A percentile compares a stretch with the other conserved stretches of the same genome.
Evolutionary conservation across 1,140 invertebrate species (phyloP).

Genomic region (Leptinotarsa defecta): DNA sequence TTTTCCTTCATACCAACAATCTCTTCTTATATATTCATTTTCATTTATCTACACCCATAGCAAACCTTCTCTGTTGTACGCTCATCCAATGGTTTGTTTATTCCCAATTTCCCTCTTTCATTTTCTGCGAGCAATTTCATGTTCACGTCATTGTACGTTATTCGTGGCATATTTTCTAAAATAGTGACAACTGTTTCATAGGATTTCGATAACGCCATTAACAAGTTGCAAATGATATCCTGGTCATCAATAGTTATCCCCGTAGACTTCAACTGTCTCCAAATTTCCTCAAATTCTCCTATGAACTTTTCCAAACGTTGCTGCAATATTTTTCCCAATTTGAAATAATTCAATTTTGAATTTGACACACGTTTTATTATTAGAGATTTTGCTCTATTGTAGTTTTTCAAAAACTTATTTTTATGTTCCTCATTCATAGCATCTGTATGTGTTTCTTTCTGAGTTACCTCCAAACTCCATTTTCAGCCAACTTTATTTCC

Average conservation of each 20-base stretch:
- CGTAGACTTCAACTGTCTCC: conserved; percentile 34
- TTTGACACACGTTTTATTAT: conserved; percentile 34
- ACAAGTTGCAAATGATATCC: conserved; percentile 33
- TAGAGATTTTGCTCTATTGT: conserved; percentile 26
- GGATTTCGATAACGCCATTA: conserved; percentile 33
- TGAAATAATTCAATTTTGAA: conserved; percentile 33
- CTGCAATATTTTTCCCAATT: too few relatives aligned
- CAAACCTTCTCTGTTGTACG: too few relatives aligned
- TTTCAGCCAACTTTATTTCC: conserved; percentile 30
- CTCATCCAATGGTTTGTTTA: too few relatives aligned
- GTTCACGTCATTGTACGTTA: conserved; percentile 29
- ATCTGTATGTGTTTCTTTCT: conserved; percentile 19
- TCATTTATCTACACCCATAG: too few relatives aligned
- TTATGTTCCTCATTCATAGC: conserved; percentile 15
- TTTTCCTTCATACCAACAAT: too few relatives aligned
- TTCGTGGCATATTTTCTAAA: conserved; percentile 31
- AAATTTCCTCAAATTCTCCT: conserved; percentile 32
- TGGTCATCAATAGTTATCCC: conserved; percentile 31
- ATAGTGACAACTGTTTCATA: conserved; percentile 34
- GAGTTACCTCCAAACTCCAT: conserved; percentile 23
- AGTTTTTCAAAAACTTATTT: conserved; percentile 18
- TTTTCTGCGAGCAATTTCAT: too few relatives aligned
- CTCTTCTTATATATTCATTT: too few relatives aligned
- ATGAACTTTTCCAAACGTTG: conserved; percentile 32
- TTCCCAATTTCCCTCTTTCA: too few relatives aligned